These are phyloP conservation scores for Pocillopora meandrina DNA, from an alignment of 92 coral and sea anemone genomes.

Conservation along the genomic window DNA sequence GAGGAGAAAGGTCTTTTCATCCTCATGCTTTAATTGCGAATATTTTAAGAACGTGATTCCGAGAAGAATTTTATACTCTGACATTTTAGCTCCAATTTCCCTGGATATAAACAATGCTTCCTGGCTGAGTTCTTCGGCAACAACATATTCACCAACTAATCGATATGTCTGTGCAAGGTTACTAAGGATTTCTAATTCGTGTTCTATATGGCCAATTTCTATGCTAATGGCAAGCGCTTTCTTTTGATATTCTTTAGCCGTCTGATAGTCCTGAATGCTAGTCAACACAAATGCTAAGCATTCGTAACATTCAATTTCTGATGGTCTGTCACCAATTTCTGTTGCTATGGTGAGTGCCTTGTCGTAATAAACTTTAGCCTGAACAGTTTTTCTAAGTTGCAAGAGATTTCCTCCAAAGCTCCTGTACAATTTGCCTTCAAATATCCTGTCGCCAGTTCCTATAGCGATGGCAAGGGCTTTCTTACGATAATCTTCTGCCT, in stretches of 20 bases:
- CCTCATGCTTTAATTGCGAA: too few species aligned
- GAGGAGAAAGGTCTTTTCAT: too few species aligned
- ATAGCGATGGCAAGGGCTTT: neutral
- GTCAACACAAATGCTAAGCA: too few species aligned
- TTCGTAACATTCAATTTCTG: too few species aligned
- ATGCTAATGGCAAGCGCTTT: neutral
- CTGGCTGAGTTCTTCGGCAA: too few species aligned
- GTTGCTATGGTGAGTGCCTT: neutral
- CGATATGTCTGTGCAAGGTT: neutral
- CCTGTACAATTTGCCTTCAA: neutral
- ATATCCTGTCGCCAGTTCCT: neutral
- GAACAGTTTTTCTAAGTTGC: neutral
- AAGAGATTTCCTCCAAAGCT: neutral
- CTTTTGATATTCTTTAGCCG: neutral
- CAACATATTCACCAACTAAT: neutral
- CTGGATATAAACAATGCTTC: too few species aligned
- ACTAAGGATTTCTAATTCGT: neutral
- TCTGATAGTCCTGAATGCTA: neutral
- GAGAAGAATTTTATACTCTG: too few species aligned
- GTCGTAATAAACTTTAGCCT: neutral
- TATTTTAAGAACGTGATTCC: too few species aligned
- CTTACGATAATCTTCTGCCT: neutral
- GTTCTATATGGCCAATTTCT: neutral
- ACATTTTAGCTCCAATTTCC: too few species aligned
- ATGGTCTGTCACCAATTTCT: constrained; percentile 1